phyloP scores from a whole-genome alignment of 2,113 vertebrate species.

The Heloderma charlesbogerti region DNA sequence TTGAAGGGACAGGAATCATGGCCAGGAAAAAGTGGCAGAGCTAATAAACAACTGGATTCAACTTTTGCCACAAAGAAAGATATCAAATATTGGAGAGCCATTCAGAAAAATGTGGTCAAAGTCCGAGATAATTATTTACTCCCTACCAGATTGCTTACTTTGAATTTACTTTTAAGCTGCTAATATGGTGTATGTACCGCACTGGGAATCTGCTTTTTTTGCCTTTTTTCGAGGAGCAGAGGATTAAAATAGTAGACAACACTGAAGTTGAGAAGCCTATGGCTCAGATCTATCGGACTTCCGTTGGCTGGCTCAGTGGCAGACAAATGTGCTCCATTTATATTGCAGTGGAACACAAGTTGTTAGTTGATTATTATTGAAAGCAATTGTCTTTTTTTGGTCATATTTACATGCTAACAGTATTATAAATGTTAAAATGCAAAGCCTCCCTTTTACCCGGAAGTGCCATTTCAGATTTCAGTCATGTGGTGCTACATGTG shows the following conservation, averaged over 20 bases:
- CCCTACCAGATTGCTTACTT: neutral
- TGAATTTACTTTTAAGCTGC: too few relatives aligned
- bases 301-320: neutral
- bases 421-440: neutral
- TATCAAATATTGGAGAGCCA: neutral
- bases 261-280: neutral
- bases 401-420: neutral
- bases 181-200: too few relatives aligned
- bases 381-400: neutral
- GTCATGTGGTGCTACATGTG: too few relatives aligned
- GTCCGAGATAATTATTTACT: neutral
- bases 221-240: too few relatives aligned
- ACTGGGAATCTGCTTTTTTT: too few relatives aligned
- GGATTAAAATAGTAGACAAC: too few relatives aligned
- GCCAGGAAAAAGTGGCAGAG: too few relatives aligned
- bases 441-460: neutral
- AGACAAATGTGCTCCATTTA: neutral
- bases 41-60: neutral
- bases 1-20: neutral
- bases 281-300: too few relatives aligned
- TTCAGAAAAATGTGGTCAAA: neutral
- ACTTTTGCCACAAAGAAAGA: neutral
- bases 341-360: neutral
- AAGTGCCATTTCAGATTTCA: neutral
- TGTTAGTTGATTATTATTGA: neutral